Evolutionary conservation across 2,113 vertebrate genomes (phyloP).

Genomic region (Oreotrochilus melanogaster): DNA sequence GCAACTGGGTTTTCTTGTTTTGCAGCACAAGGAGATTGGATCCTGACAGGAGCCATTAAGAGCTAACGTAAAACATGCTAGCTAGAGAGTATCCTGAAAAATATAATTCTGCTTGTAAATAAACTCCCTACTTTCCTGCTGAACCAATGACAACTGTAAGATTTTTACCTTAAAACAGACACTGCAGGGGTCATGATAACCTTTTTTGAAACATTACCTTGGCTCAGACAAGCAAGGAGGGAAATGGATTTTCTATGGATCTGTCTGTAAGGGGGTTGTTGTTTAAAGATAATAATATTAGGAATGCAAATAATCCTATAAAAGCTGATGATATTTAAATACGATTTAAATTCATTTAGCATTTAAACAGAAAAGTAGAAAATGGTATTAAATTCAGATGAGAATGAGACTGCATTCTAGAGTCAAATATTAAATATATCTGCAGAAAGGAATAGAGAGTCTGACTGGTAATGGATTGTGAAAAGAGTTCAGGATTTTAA

Average conservation of each 20-base stretch:
- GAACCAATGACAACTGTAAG: neutral
- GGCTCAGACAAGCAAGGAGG: neutral
- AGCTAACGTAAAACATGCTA: neutral
- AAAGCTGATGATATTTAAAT: slow-evolving; percentile 62
- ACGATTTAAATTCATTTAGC: slow-evolving; percentile 56
- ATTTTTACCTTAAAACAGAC: neutral
- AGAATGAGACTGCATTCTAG: neutral
- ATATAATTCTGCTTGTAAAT: neutral
- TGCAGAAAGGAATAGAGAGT: neutral
- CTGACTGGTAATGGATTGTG: slow-evolving; percentile 46
- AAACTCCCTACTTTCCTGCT: neutral
- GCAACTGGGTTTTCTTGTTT: neutral
- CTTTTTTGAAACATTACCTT: neutral
- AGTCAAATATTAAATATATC: slow-evolving; percentile 11
- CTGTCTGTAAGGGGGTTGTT: neutral
- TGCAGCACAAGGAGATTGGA: neutral
- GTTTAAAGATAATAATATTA: slow-evolving; percentile 14
- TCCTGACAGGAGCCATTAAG: neutral
- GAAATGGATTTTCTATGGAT: neutral
- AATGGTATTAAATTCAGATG: slow-evolving; percentile 61
- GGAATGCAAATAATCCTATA: slow-evolving; percentile 40
- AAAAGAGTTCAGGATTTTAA: slow-evolving; percentile 32
- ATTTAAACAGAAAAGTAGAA: slow-evolving; percentile 55
- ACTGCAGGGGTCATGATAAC: neutral
- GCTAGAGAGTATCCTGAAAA: rapidly evolving